Evolutionary conservation across 2,888 invertebrate genomes (phyloP).

Genomic region (Abrostola triplasia): DNA sequence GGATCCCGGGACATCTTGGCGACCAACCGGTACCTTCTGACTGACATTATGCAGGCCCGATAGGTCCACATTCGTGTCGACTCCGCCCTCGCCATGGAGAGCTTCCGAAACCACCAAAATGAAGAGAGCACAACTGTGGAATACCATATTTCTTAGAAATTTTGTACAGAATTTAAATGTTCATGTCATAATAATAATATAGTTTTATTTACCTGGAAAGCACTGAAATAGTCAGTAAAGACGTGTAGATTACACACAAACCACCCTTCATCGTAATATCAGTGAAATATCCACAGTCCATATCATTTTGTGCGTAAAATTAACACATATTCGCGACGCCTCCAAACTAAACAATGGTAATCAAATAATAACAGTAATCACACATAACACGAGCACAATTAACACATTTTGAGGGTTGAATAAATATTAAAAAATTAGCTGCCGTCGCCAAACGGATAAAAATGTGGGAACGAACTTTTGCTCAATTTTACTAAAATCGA

Average conservation of each 20-base stretch:
- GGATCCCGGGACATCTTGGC: conserved; percentile 53
- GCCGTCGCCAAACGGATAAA: conserved; percentile 59
- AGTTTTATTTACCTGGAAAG: conserved; percentile 85
- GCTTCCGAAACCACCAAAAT: conserved; percentile 89
- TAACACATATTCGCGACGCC: conserved; percentile 77
- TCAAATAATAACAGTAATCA: conserved; percentile 54
- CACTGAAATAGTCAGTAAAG: conserved; percentile 89
- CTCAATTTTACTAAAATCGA: conserved; percentile 67
- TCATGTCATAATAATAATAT: conserved; percentile 6
- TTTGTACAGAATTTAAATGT: background rate
- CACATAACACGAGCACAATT: conserved; percentile 63
- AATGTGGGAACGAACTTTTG: conserved; percentile 63
- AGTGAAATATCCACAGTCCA: conserved; percentile 83
- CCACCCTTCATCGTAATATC: conserved; percentile 89
- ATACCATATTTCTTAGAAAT: conserved; percentile 32
- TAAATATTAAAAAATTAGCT: conserved; percentile 58
- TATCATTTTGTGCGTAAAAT: conserved; percentile 85
- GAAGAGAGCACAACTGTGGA: conserved; percentile 88
- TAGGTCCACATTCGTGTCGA: conserved; percentile 71
- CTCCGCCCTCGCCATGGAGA: conserved; percentile 74
- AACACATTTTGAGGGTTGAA: conserved; percentile 63
- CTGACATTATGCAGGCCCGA: conserved; percentile 84
- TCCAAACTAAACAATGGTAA: conserved; percentile 58
- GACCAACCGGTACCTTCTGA: conserved; percentile 65
- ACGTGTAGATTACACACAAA: conserved; percentile 88